These are phyloP conservation scores for Dysdera silvatica DNA, from an alignment of 1,140 invertebrate genomes.

Conservation along the genomic window DNA sequence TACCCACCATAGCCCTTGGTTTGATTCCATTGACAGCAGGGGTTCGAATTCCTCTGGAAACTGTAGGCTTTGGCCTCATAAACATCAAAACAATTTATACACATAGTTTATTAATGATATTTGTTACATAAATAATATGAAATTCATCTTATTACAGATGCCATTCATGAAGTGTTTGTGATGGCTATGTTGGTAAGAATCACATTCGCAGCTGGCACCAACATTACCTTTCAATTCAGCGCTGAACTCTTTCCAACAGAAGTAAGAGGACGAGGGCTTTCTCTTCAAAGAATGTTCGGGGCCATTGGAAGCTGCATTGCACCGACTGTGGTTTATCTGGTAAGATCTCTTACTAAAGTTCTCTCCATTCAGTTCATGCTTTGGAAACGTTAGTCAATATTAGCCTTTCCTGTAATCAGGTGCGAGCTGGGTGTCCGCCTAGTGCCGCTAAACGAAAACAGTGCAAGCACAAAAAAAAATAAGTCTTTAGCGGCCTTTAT, in stretches of 20 bases:
- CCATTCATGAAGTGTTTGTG: slow-evolving; percentile 5
- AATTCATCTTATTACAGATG: neutral
- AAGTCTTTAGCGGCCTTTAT: too few species aligned
- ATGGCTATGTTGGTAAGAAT: slow-evolving; percentile 41
- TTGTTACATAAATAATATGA: neutral
- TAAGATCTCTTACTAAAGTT: too few species aligned
- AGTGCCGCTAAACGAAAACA: too few species aligned
- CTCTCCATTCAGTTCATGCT: too few species aligned
- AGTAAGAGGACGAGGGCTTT: slow-evolving; percentile 70
- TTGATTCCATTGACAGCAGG: too few species aligned
- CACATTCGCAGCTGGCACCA: slow-evolving; percentile 65
- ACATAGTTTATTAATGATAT: neutral
- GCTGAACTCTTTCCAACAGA: slow-evolving; percentile 78
- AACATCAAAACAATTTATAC: neutral
- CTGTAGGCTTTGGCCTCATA: too few species aligned
- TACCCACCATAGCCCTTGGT: too few species aligned
- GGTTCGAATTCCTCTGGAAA: too few species aligned
- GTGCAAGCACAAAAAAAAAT: too few species aligned
- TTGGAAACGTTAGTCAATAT: too few species aligned
- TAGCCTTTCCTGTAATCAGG: too few species aligned
- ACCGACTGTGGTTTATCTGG: slow-evolving; percentile 72
- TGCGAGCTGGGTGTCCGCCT: too few species aligned
- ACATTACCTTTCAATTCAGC: slow-evolving; percentile 79
- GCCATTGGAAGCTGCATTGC: slow-evolving; percentile 71
- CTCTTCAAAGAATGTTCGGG: slow-evolving; percentile 74